phyloP scores from a whole-genome alignment of 2,797 vertebrate genomes.

The Esox masquinongy region DNA sequence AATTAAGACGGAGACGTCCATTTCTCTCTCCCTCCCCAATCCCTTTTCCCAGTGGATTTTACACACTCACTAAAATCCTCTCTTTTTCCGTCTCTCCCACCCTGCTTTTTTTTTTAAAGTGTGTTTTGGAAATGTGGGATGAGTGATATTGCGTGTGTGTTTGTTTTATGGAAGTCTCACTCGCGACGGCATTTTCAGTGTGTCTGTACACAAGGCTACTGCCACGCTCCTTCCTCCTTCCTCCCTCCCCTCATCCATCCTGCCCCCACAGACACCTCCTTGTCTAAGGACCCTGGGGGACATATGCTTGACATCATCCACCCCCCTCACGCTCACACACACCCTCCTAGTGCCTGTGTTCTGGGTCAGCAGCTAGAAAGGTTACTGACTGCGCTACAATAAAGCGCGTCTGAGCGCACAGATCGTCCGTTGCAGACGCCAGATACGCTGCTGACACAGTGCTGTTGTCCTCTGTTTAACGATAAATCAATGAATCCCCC shows the following conservation, averaged over 20 bases:
- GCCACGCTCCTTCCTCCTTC: conserved; percentile 21
- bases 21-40: conserved; percentile 7
- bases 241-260: conserved; percentile 32
- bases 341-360: conserved; percentile 72
- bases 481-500: conserved; percentile 77
- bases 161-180: conserved; percentile 41
- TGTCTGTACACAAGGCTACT: conserved; percentile 52
- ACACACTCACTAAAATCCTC: conserved; percentile 3
- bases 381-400: conserved; percentile 91
- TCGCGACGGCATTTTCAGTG: conserved; percentile 58
- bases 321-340: background rate
- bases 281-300: conserved; percentile 78
- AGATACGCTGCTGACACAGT: conserved; percentile 73
- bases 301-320: conserved; percentile 85
- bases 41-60: conserved; percentile 42
- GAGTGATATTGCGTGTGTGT: conserved; percentile 39
- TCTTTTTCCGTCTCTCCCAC: conserved; percentile 41
- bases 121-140: conserved; percentile 67
- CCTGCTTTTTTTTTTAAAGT: conserved; percentile 36
- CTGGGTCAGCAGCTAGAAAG: conserved; percentile 96
- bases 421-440: conserved; percentile 84
- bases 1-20: conserved; percentile 75
- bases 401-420: conserved; percentile 88
- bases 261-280: conserved; percentile 60
- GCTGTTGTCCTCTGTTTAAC: conserved; percentile 77